phyloP scores from a whole-genome alignment of 2,113 vertebrate species.

The Caretta caretta region DNA sequence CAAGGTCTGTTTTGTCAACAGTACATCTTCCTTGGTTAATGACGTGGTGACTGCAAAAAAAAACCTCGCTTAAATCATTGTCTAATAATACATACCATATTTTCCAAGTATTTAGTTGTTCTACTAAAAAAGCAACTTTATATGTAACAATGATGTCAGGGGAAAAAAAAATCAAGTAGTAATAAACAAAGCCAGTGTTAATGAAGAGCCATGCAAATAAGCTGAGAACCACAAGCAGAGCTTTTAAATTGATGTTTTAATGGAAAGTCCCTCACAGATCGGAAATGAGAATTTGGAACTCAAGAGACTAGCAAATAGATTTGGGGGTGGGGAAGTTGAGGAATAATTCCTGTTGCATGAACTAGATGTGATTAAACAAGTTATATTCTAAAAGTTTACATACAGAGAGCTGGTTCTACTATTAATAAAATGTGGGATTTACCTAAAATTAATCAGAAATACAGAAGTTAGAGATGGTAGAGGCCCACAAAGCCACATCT shows the following conservation, averaged over 20 bases:
- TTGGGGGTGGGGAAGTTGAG: not conserved
- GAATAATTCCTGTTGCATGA: not conserved
- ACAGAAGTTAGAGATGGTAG: not conserved
- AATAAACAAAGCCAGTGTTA: not conserved
- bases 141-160: conserved; percentile 7
- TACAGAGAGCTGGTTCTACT: not conserved
- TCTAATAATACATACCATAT: conserved; percentile 43
- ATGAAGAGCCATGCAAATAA: conserved; percentile 66
- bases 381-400: not conserved
- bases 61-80: not conserved
- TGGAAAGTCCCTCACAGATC: not conserved
- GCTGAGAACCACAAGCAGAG: conserved; percentile 38
- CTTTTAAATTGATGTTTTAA: not conserved
- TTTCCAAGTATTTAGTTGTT: conserved; percentile 15
- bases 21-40: conserved; percentile 41
- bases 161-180: not conserved
- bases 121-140: not conserved
- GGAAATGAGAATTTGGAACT: not conserved
- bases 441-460: not conserved
- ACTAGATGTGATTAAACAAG: not conserved
- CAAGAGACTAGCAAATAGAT: not conserved
- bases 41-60: conserved; percentile 12
- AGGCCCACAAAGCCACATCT: not conserved
- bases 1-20: conserved; percentile 43
- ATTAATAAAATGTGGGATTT: not conserved